These are phyloP conservation scores for Pammene aurita DNA, from an alignment of 2,888 invertebrate genomes.

Conservation along the genomic window DNA sequence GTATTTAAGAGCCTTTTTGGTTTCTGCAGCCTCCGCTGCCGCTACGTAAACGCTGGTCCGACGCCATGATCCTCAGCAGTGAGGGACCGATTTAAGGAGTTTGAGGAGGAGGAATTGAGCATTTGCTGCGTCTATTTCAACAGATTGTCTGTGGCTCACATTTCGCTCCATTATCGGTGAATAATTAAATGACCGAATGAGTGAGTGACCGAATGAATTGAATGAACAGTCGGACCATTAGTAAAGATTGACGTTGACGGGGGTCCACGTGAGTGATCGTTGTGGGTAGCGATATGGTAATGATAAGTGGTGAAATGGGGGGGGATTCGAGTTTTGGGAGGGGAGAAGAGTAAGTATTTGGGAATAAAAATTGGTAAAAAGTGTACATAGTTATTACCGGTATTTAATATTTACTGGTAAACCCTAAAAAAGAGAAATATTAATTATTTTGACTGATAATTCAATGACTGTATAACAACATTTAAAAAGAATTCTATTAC, in stretches of 20 bases:
- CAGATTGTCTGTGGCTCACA: not conserved
- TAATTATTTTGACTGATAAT: too few relatives aligned
- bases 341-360: too few relatives aligned
- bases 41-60: too few relatives aligned
- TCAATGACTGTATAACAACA: not conserved
- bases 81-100: too few relatives aligned
- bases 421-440: too few relatives aligned
- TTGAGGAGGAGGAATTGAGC: too few relatives aligned
- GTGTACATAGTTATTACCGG: not conserved
- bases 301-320: not conserved
- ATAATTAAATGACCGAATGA: slow-evolving; percentile 39
- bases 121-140: not conserved
- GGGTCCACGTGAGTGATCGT: slow-evolving; percentile 26
- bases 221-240: slow-evolving; percentile 30
- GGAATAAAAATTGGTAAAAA: not conserved
- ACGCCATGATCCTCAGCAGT: too few relatives aligned
- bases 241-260: slow-evolving; percentile 30
- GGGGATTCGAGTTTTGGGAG: not conserved
- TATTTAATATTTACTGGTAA: too few relatives aligned
- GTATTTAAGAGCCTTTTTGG: too few relatives aligned
- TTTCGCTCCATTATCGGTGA: slow-evolving; percentile 21
- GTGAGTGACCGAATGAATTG: slow-evolving; percentile 27
- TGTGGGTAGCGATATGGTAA: slow-evolving; percentile 13
- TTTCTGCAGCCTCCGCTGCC: too few relatives aligned
- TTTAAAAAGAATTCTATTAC: not conserved